Conservation (phyloP, 2,113 vertebrate genomes). For the Scopus umbretta region DNA sequence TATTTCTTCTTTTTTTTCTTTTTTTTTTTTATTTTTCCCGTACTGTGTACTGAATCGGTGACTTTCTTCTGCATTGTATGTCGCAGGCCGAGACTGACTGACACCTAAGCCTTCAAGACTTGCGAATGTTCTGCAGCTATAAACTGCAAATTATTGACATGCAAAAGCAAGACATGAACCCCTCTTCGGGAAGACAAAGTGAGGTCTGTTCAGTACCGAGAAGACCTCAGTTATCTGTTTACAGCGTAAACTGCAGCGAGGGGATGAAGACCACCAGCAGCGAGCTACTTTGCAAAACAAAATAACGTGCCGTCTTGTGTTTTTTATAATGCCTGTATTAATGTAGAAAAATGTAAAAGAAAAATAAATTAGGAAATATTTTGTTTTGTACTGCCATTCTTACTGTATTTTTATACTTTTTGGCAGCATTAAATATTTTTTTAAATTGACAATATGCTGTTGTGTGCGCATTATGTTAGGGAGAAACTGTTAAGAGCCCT, state of each 20-base stretch:
- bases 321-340: conserved; percentile 75
- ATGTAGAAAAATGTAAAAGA: conserved; percentile 77
- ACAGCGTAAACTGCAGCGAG: conserved; percentile 79
- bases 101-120: conserved; percentile 80
- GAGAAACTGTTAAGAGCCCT: background rate
- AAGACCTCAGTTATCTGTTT: conserved; percentile 80
- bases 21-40: background rate
- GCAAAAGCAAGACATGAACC: conserved; percentile 76
- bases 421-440: conserved; percentile 89
- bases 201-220: conserved; percentile 72
- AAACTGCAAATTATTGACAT: conserved; percentile 79
- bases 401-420: conserved; percentile 83
- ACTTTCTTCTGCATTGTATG: conserved; percentile 82
- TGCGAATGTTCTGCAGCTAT: conserved; percentile 81
- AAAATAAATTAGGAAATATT: conserved; percentile 77
- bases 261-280: conserved; percentile 80
- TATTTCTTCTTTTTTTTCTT: background rate
- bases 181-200: conserved; percentile 73
- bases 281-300: conserved; percentile 72
- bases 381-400: conserved; percentile 82
- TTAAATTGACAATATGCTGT: conserved; percentile 66
- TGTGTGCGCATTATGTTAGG: conserved; percentile 66
- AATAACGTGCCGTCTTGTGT: conserved; percentile 67
- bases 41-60: conserved; percentile 75
- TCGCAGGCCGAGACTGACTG: conserved; percentile 84